Base-by-base conservation (phyloP, 2,797 vertebrate genomes). In the Scolopax rusticola region DNA sequence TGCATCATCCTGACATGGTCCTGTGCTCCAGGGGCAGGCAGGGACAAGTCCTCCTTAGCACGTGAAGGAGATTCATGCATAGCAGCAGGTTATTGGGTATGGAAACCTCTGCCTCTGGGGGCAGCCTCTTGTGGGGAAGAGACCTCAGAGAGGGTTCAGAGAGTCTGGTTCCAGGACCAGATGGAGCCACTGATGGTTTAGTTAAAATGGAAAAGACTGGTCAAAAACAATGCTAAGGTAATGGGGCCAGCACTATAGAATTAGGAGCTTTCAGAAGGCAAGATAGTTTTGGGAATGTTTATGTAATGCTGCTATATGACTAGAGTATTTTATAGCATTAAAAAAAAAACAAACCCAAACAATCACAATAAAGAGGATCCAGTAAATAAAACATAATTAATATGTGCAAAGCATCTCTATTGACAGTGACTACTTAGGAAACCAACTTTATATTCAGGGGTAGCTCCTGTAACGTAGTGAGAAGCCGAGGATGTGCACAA, bases 341-440 rank as follows among this genome's bases (percentile, higher is more conserved):
- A 69, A 80, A 84, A 67, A 67, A 36, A 7, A 0, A 1, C 57
- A 59, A 56, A 53, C 11, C 13, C 5, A 16, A 59, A 27, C 16
- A 70, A 64, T 64, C n/a, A 83, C n/a, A 71, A 30, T 47, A 75
- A 93, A 81, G 40, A 90, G 1, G 5, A 60, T 47, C 63, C n/a
- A n/a, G 48, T 73, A 93, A 90, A 79, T 81, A 82, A 84, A 91
- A 59, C 12, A 33, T 53, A 84, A 81, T 81, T 81, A 83, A 88
- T 70, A 69, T 11, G 9, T 76, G 23, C 27, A 79, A 59, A 94
- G 8, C 47, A 77, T 40, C 28, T 77, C 4, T 50, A 57, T 19
- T 90, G 80, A 60, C 63, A 86, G 17, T 45, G n/a, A 60, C n/a
- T 63, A 9, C 23, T 76, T 75, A 54, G 56, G 19, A 94, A 70